Percentiles rank a stretch among this genome's conserved stretches.
Conservation (phyloP, 2,888 invertebrate genomes). For the Lepeophtheirus nordmannii region DNA sequence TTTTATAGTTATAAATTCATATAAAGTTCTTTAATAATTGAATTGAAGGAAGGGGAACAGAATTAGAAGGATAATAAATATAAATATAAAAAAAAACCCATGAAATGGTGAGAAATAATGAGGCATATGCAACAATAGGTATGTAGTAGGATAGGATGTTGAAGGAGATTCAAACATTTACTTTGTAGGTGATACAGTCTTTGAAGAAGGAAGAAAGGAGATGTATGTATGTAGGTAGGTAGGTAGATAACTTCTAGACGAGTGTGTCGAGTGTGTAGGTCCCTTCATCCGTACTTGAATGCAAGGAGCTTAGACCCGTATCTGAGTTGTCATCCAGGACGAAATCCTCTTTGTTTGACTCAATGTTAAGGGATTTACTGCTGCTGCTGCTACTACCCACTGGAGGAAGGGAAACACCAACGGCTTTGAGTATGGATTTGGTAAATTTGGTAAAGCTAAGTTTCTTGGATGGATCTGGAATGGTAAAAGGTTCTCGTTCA, state of each 20-base stretch:
- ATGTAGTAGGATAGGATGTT: no score
- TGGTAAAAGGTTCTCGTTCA: slow-evolving; percentile 19
- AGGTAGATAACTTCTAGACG: slow-evolving; percentile 30
- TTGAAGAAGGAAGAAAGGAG: neutral
- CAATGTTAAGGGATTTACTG: slow-evolving; percentile 39
- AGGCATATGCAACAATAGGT: no score
- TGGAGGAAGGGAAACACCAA: slow-evolving; percentile 30
- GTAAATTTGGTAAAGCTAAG: slow-evolving; percentile 2
- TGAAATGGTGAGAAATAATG: no score
- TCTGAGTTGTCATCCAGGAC: slow-evolving; percentile 39
- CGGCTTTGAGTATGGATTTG: slow-evolving; percentile 17
- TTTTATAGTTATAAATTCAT: no score
- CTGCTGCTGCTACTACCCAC: slow-evolving; percentile 40
- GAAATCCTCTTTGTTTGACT: slow-evolving; percentile 34
- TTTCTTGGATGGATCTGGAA: slow-evolving; percentile 13
- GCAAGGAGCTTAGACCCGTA: slow-evolving; percentile 39
- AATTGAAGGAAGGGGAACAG: no score
- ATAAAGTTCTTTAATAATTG: no score
- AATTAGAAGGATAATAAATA: no score
- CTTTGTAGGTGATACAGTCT: neutral
- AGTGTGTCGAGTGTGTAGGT: slow-evolving; percentile 34
- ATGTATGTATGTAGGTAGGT: neutral
- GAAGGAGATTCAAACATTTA: neutral
- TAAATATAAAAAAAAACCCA: no score
- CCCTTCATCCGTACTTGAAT: slow-evolving; percentile 36